Base-by-base conservation (phyloP, 2,113 vertebrate species). In the Rutilus rutilus region DNA sequence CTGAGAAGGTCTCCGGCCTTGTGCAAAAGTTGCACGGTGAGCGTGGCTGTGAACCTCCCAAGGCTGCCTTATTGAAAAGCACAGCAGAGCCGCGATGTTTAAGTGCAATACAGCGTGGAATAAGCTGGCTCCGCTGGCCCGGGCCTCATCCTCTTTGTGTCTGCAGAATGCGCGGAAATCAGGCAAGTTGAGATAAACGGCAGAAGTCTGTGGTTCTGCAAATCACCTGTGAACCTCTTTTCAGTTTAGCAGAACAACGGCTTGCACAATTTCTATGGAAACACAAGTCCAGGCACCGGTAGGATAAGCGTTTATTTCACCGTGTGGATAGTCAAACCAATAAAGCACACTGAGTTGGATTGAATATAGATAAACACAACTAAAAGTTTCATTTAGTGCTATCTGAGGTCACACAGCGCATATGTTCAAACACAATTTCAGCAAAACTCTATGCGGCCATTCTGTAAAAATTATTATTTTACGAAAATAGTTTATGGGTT, bases 61-160 rank as follows among this genome's bases (percentile, higher is more conserved):
- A 17, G 12, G 36, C 47, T 74, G 62, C 15, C 19, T 45, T 47
- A n/a, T 36, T 36, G 36, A 69, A 19, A 42, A 87, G 54, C 69
- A 80, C 73, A 91, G 78, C 87, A 1, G 84, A 86, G 89, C 82
- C 85, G 92, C 87, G 3, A 95, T 95, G 95, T 92, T 95, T 88
- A 93, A 86, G 91, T 94, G 93, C 88, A 90, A 88, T 64, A 62
- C 86, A 5, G 86, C 86, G 17, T 95, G 94, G 93, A 91, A 85
- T 42, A 95, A 92, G 86, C 89, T 95, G 62, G 92, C 92, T 3
- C 94, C 93, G 65, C 85, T 94, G 3, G 86, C 90, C 6, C 88
- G 94, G 91, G 87, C 88, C 65, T 93, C 94, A 0, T 94, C 94
- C 0, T 93, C 90, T n/a, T 30, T 92, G 79, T 94, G 92, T 89